Evolutionary conservation across 2,888 invertebrate species (phyloP), one percentile per base, ranked within the genome.

Genomic region (Ephialtes manifestator): DNA sequence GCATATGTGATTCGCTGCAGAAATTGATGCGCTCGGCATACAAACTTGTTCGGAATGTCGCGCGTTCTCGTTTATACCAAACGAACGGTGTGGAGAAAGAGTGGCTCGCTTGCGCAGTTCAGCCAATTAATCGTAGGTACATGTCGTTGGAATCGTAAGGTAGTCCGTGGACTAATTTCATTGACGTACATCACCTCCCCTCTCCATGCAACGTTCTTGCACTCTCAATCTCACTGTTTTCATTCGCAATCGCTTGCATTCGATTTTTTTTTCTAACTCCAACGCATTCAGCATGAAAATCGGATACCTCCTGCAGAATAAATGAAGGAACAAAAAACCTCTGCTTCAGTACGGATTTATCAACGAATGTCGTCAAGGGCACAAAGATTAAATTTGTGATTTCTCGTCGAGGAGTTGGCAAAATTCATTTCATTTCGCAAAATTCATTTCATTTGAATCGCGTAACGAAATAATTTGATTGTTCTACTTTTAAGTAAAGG

Each of bases 1-100:
- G 48, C 39, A 71, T 24, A 68, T 81, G 84, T 70, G 76, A 81
- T 35, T 53, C 81, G 51, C 60, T 77, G 58, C 58, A 11, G 77
- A 84, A 80, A 88, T 87, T 87, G 81, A 91, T 90, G 90, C 91
- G 89, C 87, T 90, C 81, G 87, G 88, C 88, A 91, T 90, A 91
- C 90, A 90, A 85, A 82, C 85, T 84, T 87, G 88, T 87, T 88
- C 85, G 88, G 87, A 48, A 65, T 58, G 68, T 65, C 18, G 39
- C 20, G 65, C 63, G 46, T 31, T 87, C 91, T 90, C 90, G 90
- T 90, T 91, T 91, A 87, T 88, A 88, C 83, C 65, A 65, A 60
- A 65, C 48, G 79, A 82, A 74, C 67, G 15, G 43, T 13, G 68
- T 39, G 43, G 46, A 35, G 20, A 58, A 58, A 43, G 51, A 63